Evolutionary conservation across 2,797 vertebrate genomes (phyloP).

Genomic region (Notolabrus celidotus): DNA sequence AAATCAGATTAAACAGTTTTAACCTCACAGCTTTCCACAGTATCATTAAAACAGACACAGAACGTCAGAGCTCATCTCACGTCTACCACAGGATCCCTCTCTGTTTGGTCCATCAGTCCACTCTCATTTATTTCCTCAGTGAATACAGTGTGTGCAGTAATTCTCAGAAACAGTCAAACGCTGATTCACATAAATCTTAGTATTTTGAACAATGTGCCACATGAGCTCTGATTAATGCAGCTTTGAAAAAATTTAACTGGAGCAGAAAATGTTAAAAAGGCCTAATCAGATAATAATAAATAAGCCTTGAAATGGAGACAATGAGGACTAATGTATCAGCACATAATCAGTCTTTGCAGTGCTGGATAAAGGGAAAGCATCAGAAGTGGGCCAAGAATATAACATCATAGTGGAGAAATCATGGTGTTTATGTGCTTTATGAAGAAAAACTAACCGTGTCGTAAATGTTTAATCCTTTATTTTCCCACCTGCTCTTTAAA

Average conservation of each 20-base stretch:
- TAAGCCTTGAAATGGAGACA: constrained; percentile 6
- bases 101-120: constrained; percentile 42
- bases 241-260: background rate
- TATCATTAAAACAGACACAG: too few species aligned
- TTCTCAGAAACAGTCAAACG: background rate
- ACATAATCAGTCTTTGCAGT: background rate
- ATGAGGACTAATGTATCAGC: constrained; percentile 14
- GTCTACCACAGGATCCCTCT: constrained; percentile 33
- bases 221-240: constrained; percentile 9
- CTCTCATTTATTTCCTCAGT: constrained; percentile 22
- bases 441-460: constrained; percentile 1
- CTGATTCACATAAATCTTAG: constrained; percentile 6
- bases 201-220: constrained; percentile 10
- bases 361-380: constrained; percentile 4
- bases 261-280: background rate
- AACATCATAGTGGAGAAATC: constrained; percentile 7
- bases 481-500: constrained; percentile 50
- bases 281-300: constrained; percentile 11
- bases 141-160: too few species aligned
- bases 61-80: constrained; percentile 29
- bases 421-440: background rate
- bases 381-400: background rate
- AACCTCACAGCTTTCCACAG: constrained; percentile 25
- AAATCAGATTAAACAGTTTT: constrained; percentile 12
- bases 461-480: constrained; percentile 7